A percentile compares a stretch with the other conserved stretches of the same genome.
phyloP scores from a whole-genome alignment of 2,797 vertebrate genomes.

The Sparidentex hasta region DNA sequence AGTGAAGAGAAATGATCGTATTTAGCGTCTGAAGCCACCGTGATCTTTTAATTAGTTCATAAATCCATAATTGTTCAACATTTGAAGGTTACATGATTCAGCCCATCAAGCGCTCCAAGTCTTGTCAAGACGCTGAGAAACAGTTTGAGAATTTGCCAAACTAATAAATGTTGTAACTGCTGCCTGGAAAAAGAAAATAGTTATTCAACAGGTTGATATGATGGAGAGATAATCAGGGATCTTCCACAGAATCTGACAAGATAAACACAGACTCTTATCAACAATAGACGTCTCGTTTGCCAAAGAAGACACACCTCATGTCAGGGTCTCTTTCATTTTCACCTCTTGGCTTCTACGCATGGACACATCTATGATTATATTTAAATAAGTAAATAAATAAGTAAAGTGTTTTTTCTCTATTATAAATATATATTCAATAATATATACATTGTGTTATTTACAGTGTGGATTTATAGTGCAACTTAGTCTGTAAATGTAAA shows the following conservation, averaged over 20 bases:
- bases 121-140: too few relatives aligned
- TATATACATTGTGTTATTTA: too few relatives aligned
- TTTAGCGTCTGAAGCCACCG: not conserved
- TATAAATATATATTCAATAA: too few relatives aligned
- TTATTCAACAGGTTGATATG: not conserved
- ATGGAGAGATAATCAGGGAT: not conserved
- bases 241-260: not conserved
- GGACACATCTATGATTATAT: too few relatives aligned
- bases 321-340: too few relatives aligned
- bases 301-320: not conserved
- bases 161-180: not conserved
- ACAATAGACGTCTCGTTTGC: not conserved
- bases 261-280: too few relatives aligned
- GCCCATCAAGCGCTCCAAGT: not conserved
- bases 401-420: too few relatives aligned
- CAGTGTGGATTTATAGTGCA: too few relatives aligned
- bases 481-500: too few relatives aligned
- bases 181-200: not conserved
- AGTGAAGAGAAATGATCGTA: too few relatives aligned
- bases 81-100: not conserved
- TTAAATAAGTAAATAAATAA: too few relatives aligned
- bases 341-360: not conserved
- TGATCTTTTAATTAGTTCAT: too few relatives aligned
- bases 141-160: not conserved
- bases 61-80: not conserved